These are phyloP conservation scores for Osmerus eperlanus DNA, from an alignment of 2,113 vertebrate genomes.

Conservation along the genomic window DNA sequence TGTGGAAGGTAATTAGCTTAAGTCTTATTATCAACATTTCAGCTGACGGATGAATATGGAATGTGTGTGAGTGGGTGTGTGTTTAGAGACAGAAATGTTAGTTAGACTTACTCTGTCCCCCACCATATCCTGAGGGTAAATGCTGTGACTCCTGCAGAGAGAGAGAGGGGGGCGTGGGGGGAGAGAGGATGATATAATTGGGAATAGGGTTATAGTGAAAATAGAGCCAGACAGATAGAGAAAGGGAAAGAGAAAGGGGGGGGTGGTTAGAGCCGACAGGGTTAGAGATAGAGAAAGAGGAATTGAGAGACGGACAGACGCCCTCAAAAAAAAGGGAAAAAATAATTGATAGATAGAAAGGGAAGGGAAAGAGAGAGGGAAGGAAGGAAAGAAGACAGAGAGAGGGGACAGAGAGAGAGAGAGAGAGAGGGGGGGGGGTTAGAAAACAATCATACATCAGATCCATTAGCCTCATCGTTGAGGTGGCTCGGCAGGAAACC, in stretches of 20 bases:
- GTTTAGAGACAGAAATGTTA: constrained; percentile 36
- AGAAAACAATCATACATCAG: constrained; percentile 47
- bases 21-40: constrained; percentile 18
- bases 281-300: constrained; percentile 36
- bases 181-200: background rate
- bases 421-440: constrained; percentile 44
- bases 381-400: constrained; percentile 35
- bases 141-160: constrained; percentile 84
- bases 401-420: constrained; percentile 45
- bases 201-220: background rate
- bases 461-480: constrained; percentile 1
- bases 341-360: constrained; percentile 5
- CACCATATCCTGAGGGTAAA: constrained; percentile 88
- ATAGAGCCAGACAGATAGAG: constrained; percentile 15
- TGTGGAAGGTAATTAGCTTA: background rate
- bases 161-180: constrained; percentile 45
- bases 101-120: constrained; percentile 84
- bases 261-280: background rate
- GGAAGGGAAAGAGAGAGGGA: constrained; percentile 17
- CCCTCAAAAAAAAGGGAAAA: background rate
- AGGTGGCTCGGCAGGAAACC: background rate
- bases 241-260: constrained; percentile 54
- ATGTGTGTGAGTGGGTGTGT: constrained; percentile 8
- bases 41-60: constrained; percentile 23
- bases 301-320: background rate